Percentiles rank a stretch among this genome's conserved stretches.
Evolutionary conservation across 2,888 invertebrate species (phyloP).

Genomic region (Amblyjoppa proteus): DNA sequence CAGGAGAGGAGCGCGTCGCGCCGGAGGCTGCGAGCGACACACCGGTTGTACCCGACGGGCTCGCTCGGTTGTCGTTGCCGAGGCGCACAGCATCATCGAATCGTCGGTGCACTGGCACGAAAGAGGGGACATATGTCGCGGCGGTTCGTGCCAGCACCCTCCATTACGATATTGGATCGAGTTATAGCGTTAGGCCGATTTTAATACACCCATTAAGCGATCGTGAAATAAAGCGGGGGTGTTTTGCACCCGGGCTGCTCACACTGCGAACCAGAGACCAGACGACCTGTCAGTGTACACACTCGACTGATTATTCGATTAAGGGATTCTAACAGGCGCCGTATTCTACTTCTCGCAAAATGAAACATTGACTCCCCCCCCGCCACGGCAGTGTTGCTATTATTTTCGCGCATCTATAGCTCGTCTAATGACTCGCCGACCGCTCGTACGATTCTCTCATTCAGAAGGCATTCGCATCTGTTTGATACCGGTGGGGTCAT

Average conservation of each 20-base stretch:
- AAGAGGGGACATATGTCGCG: constrained; percentile 81
- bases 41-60: constrained; percentile 55
- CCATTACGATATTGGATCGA: constrained; percentile 81
- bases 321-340: constrained; percentile 31
- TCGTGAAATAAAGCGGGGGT: constrained; percentile 61
- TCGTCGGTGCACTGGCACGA: constrained; percentile 80
- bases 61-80: constrained; percentile 33
- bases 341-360: constrained; percentile 32
- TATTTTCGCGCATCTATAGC: constrained; percentile 33
- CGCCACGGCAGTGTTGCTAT: constrained; percentile 5
- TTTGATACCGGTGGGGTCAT: constrained; percentile 39
- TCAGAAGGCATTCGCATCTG: constrained; percentile 59
- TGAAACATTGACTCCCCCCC: constrained; percentile 51
- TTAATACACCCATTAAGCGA: constrained; percentile 69
- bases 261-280: constrained; percentile 43
- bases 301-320: constrained; percentile 64
- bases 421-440: constrained; percentile 41
- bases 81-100: constrained; percentile 78
- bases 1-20: constrained; percentile 14
- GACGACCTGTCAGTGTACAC: constrained; percentile 53
- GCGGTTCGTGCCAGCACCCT: constrained; percentile 75
- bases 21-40: constrained; percentile 46
- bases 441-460: constrained; percentile 27
- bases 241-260: constrained; percentile 1
- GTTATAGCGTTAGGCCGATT: constrained; percentile 77